phyloP scores from a whole-genome alignment of 2,888 invertebrate genomes.

The Spialia ferax region DNA sequence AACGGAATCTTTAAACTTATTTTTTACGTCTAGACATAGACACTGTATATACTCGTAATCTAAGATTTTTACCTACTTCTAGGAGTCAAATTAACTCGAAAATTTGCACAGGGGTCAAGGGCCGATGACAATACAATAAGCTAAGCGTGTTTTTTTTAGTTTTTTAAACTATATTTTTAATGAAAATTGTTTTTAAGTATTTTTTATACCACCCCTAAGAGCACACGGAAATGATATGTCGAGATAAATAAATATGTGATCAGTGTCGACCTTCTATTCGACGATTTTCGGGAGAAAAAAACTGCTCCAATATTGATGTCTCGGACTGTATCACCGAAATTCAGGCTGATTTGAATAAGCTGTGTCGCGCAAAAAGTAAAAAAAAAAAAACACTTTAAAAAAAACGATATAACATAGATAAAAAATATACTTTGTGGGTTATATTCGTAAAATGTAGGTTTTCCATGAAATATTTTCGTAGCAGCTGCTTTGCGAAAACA shows the following conservation, averaged over 20 bases:
- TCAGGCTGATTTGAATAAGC: neutral
- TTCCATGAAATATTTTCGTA: neutral
- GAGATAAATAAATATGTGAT: neutral
- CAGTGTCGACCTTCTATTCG: neutral
- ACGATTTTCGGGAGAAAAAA: neutral
- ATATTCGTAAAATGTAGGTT: neutral
- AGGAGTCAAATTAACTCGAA: too few relatives aligned
- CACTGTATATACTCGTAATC: too few relatives aligned
- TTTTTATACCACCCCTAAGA: neutral
- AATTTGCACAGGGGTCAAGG: too few relatives aligned
- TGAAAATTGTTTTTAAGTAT: too few relatives aligned
- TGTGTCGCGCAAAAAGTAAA: neutral
- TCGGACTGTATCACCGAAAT: neutral
- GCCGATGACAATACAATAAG: too few relatives aligned
- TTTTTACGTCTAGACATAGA: too few relatives aligned
- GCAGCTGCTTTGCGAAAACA: neutral
- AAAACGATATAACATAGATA: neutral
- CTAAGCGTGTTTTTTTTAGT: too few relatives aligned
- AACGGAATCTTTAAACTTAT: too few relatives aligned
- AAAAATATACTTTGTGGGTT: neutral
- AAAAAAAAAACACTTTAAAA: neutral
- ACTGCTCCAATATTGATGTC: neutral
- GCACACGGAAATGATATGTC: neutral
- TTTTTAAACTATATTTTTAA: too few relatives aligned
- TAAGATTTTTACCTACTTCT: too few relatives aligned